Evolutionary conservation across 2,113 vertebrate genomes (phyloP).

Genomic region (Brachionichthys hirsutus): DNA sequence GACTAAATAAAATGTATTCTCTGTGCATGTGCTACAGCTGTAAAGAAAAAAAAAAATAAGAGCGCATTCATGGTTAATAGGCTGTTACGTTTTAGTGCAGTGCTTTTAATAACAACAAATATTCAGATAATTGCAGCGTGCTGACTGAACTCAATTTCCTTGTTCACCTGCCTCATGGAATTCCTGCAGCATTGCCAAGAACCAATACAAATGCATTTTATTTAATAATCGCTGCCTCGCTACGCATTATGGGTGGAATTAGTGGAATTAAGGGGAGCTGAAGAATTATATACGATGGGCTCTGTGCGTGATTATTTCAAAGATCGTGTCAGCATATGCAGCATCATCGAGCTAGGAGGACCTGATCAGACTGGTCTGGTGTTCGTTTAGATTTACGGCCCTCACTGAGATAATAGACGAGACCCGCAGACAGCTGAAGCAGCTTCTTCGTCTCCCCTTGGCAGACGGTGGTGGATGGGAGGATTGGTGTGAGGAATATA

Average conservation of each 20-base stretch:
- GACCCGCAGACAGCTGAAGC: constrained; percentile 40
- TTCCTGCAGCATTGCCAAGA: constrained; percentile 66
- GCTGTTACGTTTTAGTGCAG: constrained; percentile 28
- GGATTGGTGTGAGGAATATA: constrained; percentile 64
- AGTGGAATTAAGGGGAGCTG: constrained; percentile 49
- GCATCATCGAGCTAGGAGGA: too few relatives aligned
- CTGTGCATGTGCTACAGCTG: constrained; percentile 56
- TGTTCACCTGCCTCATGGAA: constrained; percentile 70
- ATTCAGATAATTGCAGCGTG: constrained; percentile 65
- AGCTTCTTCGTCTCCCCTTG: constrained; percentile 71
- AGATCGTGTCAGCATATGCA: too few relatives aligned
- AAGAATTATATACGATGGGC: constrained; percentile 21
- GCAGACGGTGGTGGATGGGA: constrained; percentile 51
- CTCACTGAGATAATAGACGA: constrained; percentile 68
- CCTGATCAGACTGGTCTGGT: constrained; percentile 41
- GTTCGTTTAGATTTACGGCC: constrained; percentile 65
- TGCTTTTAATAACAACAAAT: constrained; percentile 57
- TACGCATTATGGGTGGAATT: constrained; percentile 39
- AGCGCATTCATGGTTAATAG: constrained; percentile 51
- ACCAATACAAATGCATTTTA: constrained; percentile 60
- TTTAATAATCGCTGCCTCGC: constrained; percentile 60
- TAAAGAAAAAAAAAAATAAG: constrained; percentile 54
- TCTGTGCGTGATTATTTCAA: background rate
- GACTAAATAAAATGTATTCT: constrained; percentile 39
- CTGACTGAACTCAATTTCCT: constrained; percentile 69